A percentile compares a stretch with the other conserved stretches of the same genome.
Evolutionary conservation across 2,113 vertebrate species (phyloP).

Genomic region (Oncorhynchus kisutch): DNA sequence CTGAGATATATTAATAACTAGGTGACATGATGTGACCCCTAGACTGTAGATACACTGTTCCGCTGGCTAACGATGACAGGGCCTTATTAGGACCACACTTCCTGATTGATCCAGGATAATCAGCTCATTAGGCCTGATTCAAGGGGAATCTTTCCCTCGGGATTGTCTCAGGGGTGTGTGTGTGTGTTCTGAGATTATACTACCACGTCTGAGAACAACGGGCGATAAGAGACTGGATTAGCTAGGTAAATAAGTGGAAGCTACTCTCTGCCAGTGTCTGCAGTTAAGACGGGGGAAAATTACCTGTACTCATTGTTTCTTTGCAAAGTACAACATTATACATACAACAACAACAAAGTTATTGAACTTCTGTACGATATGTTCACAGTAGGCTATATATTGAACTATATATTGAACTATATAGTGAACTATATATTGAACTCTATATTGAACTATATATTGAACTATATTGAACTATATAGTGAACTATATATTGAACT

Average conservation of each 20-base stretch:
- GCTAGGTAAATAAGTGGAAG: conserved; percentile 11
- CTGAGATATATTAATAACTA: conserved; percentile 20
- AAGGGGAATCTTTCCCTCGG: conserved; percentile 20
- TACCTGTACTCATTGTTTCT: neutral
- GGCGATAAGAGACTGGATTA: conserved; percentile 48
- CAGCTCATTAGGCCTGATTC: conserved; percentile 57
- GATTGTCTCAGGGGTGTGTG: neutral
- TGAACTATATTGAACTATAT: too few species aligned
- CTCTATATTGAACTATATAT: too few species aligned
- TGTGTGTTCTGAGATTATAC: conserved; percentile 16
- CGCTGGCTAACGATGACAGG: conserved; percentile 37
- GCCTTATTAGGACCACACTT: conserved; percentile 41
- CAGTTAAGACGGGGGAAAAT: neutral
- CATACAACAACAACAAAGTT: neutral
- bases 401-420: too few species aligned
- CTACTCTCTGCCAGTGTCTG: neutral
- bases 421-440: too few species aligned
- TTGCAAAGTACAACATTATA: neutral
- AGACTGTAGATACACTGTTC: conserved; percentile 11
- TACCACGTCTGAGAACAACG: conserved; percentile 31
- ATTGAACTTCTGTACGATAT: neutral
- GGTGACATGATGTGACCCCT: conserved; percentile 16
- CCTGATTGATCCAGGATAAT: conserved; percentile 64
- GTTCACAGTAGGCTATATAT: too few species aligned
- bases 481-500: too few species aligned